Evolutionary conservation across 2,797 vertebrate species (phyloP).

Genomic region (Ctenopoma kingsleyae): DNA sequence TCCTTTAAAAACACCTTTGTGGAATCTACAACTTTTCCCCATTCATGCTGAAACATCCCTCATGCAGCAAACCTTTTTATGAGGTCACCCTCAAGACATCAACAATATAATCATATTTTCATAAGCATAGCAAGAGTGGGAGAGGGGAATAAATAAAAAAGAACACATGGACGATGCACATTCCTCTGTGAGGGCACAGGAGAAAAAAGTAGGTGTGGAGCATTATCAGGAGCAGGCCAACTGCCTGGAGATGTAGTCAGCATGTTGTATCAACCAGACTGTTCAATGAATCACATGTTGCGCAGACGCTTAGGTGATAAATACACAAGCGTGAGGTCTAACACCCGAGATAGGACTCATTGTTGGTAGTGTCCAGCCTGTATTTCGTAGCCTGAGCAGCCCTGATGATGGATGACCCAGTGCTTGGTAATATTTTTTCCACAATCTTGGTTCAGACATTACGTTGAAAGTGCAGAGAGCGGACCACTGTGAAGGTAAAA

Average conservation of each 20-base stretch:
- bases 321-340: constrained; percentile 83
- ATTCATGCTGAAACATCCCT: constrained; percentile 28
- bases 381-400: constrained; percentile 79
- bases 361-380: constrained; percentile 77
- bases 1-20: constrained; percentile 29
- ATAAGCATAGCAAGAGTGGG: constrained; percentile 24
- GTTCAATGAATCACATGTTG: constrained; percentile 84
- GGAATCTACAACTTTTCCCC: constrained; percentile 22
- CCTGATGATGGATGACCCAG: constrained; percentile 82
- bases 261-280: constrained; percentile 77
- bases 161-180: constrained; percentile 33
- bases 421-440: constrained; percentile 78
- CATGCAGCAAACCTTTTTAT: constrained; percentile 34
- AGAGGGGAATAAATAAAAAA: constrained; percentile 3
- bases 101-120: constrained; percentile 41
- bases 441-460: constrained; percentile 73
- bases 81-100: constrained; percentile 35
- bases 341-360: constrained; percentile 84
- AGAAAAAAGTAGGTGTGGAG: constrained; percentile 12
- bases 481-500: constrained; percentile 66
- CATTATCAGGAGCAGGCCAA: constrained; percentile 49
- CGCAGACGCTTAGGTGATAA: constrained; percentile 83
- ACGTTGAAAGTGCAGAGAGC: constrained; percentile 59
- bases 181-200: constrained; percentile 50
- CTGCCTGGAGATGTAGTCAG: constrained; percentile 76